phyloP scores from a whole-genome alignment of 2,113 vertebrate genomes.

The Pristiophorus japonicus region DNA sequence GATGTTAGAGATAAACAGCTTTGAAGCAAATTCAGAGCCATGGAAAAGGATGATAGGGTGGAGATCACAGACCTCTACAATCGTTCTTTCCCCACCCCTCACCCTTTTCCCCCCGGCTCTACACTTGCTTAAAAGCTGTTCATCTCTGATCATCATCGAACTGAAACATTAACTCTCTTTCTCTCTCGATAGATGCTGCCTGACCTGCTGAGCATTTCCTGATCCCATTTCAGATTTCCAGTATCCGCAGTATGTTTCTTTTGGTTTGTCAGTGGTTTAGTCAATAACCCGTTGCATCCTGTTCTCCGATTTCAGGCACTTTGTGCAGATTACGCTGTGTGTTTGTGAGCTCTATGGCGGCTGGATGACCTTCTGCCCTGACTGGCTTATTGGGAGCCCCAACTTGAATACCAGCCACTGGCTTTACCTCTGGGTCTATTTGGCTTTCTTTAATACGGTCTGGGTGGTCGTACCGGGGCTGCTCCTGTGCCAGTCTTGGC shows the following conservation, averaged over 20 bases:
- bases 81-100: not conserved
- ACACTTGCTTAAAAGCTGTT: too few species aligned
- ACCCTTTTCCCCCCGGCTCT: not conserved
- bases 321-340: constrained; percentile 60
- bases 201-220: not conserved
- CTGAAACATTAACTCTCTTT: not conserved
- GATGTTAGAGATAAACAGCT: not conserved
- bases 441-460: constrained; percentile 63
- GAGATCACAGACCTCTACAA: too few species aligned
- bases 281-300: not conserved
- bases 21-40: not conserved
- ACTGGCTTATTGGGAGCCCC: constrained; percentile 62
- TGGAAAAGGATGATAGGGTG: not conserved
- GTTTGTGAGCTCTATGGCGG: constrained; percentile 63
- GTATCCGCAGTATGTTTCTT: not conserved
- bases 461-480: constrained; percentile 59
- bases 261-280: not conserved
- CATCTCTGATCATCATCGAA: not conserved
- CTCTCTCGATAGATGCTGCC: not conserved
- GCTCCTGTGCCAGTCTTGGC: constrained; percentile 68
- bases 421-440: constrained; percentile 70
- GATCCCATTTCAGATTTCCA: not conserved
- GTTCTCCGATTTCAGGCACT: constrained; percentile 55
- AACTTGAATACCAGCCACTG: constrained; percentile 57
- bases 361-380: constrained; percentile 66